A percentile compares a stretch with the other conserved stretches of the same genome.
These are phyloP conservation scores for Tetraneura akinire DNA, from an alignment of 1,140 invertebrate genomes.

Conservation along the genomic window DNA sequence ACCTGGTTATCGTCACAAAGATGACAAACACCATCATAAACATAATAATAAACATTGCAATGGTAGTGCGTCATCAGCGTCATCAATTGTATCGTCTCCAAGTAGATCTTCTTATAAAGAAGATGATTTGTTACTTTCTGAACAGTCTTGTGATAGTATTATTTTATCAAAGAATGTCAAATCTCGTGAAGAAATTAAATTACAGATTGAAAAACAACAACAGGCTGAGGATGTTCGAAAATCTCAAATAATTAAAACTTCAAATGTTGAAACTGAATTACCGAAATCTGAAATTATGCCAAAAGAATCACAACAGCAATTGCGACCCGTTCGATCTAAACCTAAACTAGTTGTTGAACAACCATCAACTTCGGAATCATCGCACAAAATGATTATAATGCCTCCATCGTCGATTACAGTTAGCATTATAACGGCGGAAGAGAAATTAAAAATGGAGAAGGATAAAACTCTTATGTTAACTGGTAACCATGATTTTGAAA, in stretches of 20 bases:
- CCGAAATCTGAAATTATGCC: background rate
- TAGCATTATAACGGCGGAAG: slow-evolving; percentile 56
- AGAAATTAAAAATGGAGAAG: slow-evolving; percentile 55
- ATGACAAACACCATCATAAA: slow-evolving; percentile 45
- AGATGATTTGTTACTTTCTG: slow-evolving; percentile 10
- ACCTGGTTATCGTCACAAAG: slow-evolving; percentile 36
- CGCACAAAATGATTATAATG: slow-evolving; percentile 42
- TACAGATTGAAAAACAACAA: background rate
- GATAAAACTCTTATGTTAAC: slow-evolving; percentile 53
- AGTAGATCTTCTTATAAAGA: slow-evolving; percentile 28
- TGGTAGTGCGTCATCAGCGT: background rate
- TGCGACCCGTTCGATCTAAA: slow-evolving; percentile 53
- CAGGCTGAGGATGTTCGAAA: background rate
- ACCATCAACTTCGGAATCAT: background rate
- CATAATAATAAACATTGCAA: slow-evolving; percentile 10
- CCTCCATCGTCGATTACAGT: slow-evolving; percentile 56
- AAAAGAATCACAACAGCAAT: background rate
- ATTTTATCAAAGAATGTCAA: background rate
- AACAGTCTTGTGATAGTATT: slow-evolving; percentile 23
- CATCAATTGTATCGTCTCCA: slow-evolving; percentile 1
- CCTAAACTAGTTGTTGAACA: slow-evolving; percentile 26
- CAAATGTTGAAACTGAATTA: background rate
- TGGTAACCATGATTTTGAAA: slow-evolving; percentile 51
- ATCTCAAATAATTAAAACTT: background rate
- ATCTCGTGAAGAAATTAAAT: background rate